Base-by-base conservation (phyloP, 2,797 vertebrate genomes). In the Taeniopygia guttata region DNA sequence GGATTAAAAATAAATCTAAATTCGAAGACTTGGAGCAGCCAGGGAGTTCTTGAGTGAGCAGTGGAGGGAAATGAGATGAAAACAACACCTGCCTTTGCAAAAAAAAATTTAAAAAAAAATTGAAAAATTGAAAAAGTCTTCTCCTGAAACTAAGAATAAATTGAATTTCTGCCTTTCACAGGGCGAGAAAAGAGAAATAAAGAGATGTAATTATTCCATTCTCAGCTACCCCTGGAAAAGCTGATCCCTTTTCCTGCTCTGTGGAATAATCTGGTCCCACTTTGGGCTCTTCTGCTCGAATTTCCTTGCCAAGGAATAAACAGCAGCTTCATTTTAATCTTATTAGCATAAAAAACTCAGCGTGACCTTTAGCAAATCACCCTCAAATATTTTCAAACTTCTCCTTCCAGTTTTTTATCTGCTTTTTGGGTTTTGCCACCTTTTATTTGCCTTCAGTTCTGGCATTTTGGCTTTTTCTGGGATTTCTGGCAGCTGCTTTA, bases 181-280 rank as follows among this genome's bases (percentile, higher is more conserved):
- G 27, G 82, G 78, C 38, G 51, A 36, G 16, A n/a, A 51, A 32
- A n/a, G 69, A 77, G 7, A 55, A 87, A 56, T 52, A 4, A 74
- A 51, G 7, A 17, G 40, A 40, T 4, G 3, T 4, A 27, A 7
- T 8, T 2, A 4, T 22, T 27, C 9, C 21, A 2, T 14, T 27
- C 46, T 45, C 77, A 58, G 77, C 3, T 0, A 5, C 10, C 16
- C 5, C 38, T 11, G 55, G 46, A 45, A 16, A 36, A 32, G 11
- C 19, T 10, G 48, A 38, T 5, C 19, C 23, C 11, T 38, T 7
- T 3, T 18, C 29, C 48, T 32, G 9, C 27, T 49, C 36, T 27
- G 25, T 22, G 59, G 16, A 51, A 16, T 16, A 8, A 23, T 9
- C 75, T 55, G 42, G 4, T 60, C 67, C 74, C 83, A 13, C 0